Conservation (phyloP, 2,888 invertebrate genomes). For the Brenthis hecate region DNA sequence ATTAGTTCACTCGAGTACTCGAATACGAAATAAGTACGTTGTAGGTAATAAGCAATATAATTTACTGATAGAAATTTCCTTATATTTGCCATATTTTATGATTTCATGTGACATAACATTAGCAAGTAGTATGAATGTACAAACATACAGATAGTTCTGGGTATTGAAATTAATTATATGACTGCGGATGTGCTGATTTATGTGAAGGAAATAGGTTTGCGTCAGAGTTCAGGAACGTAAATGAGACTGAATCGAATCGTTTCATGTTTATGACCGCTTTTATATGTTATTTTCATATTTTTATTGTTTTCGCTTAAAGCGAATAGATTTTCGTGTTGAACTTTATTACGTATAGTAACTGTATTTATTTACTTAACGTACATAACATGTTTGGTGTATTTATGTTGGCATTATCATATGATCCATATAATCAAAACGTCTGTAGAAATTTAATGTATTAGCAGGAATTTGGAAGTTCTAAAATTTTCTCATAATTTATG, state of each 20-base stretch:
- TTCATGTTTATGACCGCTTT: slow-evolving; percentile 20
- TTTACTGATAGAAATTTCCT: background rate
- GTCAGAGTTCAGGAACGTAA: slow-evolving; percentile 37
- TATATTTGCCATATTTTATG: background rate
- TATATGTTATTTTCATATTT: slow-evolving; percentile 23
- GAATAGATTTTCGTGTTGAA: background rate
- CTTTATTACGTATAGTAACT: too few relatives aligned
- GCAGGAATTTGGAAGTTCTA: too few relatives aligned
- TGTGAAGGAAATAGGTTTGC: slow-evolving; percentile 37
- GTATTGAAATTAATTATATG: slow-evolving; percentile 19
- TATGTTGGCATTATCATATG: too few relatives aligned
- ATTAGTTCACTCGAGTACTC: too few relatives aligned
- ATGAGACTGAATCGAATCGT: slow-evolving; percentile 23
- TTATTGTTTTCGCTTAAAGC: background rate
- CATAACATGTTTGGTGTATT: too few relatives aligned
- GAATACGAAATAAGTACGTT: too few relatives aligned
- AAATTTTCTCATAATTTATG: too few relatives aligned
- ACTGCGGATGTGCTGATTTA: slow-evolving; percentile 32
- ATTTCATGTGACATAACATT: background rate
- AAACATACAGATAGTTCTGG: slow-evolving; percentile 6
- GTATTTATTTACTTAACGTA: too few relatives aligned
- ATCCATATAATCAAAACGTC: too few relatives aligned
- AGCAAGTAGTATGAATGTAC: background rate
- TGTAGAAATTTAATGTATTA: too few relatives aligned
- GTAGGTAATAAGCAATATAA: too few relatives aligned